Conservation (phyloP, 2,797 vertebrate species). For the Galago senegalensis region DNA sequence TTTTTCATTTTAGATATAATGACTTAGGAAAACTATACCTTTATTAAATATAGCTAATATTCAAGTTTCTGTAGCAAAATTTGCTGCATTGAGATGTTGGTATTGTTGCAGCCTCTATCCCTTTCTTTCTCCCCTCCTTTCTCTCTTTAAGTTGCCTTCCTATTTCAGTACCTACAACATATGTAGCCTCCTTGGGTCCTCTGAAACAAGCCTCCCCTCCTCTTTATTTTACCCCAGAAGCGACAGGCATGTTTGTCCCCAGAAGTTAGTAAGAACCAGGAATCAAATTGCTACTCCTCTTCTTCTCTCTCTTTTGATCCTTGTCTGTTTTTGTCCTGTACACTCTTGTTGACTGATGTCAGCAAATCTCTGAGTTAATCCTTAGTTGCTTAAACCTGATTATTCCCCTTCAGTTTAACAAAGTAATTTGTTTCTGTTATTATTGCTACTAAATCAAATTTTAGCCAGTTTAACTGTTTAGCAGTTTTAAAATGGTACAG, state of each 20-base stretch:
- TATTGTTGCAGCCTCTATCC: neutral
- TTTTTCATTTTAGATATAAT: slow-evolving; percentile 28
- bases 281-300: neutral
- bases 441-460: slow-evolving; percentile 30
- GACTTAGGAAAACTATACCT: neutral
- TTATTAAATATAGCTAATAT: slow-evolving; percentile 31
- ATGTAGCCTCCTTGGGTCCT: neutral
- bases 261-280: neutral
- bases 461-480: neutral
- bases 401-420: neutral
- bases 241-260: too few species aligned
- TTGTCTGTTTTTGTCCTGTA: neutral
- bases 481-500: neutral
- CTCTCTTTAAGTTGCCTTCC: neutral
- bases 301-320: neutral
- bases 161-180: neutral
- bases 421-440: slow-evolving; percentile 10
- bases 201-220: neutral
- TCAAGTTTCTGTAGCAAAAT: neutral
- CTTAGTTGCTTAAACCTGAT: neutral
- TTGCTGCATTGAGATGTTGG: neutral
- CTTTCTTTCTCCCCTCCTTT: neutral
- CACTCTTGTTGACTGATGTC: neutral
- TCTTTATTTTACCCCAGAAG: neutral
- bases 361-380: neutral